phyloP scores from a whole-genome alignment of 1,140 invertebrate genomes.

The Drosophila nigromelanica region DNA sequence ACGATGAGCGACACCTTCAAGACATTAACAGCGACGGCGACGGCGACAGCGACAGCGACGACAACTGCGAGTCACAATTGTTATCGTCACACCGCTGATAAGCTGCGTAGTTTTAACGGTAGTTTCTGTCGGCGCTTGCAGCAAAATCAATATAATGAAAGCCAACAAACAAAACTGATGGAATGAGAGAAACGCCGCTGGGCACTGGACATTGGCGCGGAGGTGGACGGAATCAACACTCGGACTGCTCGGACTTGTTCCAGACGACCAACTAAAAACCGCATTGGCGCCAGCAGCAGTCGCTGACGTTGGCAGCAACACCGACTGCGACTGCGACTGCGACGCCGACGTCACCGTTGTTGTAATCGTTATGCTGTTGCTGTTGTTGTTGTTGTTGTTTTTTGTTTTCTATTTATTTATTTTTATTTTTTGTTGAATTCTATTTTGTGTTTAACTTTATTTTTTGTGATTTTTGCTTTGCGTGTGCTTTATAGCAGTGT shows the following conservation, averaged over 20 bases:
- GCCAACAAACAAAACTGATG: background rate
- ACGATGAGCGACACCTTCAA: conserved; percentile 20
- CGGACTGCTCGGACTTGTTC: conserved; percentile 42
- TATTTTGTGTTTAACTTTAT: conserved; percentile 33
- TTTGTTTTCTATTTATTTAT: conserved; percentile 33
- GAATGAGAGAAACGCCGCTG: background rate
- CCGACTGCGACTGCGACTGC: conserved; percentile 8
- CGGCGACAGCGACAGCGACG: background rate
- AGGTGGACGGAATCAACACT: conserved; percentile 14
- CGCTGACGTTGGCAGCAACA: conserved; percentile 5
- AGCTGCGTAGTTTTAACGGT: conserved; percentile 35
- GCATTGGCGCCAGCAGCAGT: conserved; percentile 40
- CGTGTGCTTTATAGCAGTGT: conserved; percentile 14
- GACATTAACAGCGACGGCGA: conserved; percentile 6
- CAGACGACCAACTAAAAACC: conserved; percentile 62
- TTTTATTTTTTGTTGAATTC: conserved; percentile 47
- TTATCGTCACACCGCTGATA: conserved; percentile 39
- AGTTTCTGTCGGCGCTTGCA: conserved; percentile 11
- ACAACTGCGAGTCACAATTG: conserved; percentile 4
- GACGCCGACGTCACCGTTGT: conserved; percentile 46
- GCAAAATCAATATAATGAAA: conserved; percentile 27
- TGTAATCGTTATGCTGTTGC: conserved; percentile 51
- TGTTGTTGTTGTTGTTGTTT: conserved; percentile 45
- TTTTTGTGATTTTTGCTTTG: conserved; percentile 28
- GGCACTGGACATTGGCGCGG: background rate